Percentiles rank a stretch among this genome's conserved stretches.
Conservation (phyloP, 2,113 vertebrate genomes). For the Cheilinus undulatus region DNA sequence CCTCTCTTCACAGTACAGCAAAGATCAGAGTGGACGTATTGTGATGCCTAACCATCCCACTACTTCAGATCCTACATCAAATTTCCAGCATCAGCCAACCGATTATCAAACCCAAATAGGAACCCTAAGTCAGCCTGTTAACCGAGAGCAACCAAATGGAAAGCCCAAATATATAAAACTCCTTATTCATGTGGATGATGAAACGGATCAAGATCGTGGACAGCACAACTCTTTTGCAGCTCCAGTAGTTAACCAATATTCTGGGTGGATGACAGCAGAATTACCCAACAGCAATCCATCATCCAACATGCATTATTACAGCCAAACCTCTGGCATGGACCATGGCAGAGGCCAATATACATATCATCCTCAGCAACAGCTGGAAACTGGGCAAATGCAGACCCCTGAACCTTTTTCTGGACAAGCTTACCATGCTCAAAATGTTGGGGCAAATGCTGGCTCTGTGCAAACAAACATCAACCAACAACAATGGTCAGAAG, state of each 20-base stretch:
- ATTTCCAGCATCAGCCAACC: background rate
- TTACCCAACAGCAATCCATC: background rate
- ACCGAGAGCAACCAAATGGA: background rate
- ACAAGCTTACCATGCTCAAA: background rate
- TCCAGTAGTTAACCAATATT: background rate
- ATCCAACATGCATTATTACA: too few relatives aligned
- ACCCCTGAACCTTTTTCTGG: background rate
- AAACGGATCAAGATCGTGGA: background rate
- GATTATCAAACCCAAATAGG: background rate
- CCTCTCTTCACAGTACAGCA: background rate
- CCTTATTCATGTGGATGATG: background rate
- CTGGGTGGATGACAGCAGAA: background rate
- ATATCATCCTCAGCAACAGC: background rate
- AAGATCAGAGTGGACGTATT: background rate
- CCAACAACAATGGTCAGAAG: background rate
- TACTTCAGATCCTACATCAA: background rate
- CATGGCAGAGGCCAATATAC: background rate
- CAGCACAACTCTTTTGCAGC: background rate
- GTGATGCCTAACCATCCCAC: background rate
- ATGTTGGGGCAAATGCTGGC: background rate
- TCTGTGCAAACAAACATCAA: background rate
- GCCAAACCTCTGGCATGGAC: background rate
- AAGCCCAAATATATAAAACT: background rate
- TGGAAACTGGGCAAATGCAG: background rate
- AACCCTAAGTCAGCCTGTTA: accelerated